phyloP scores from a whole-genome alignment of 2,888 invertebrate species.

The Cheilosia scutellata region DNA sequence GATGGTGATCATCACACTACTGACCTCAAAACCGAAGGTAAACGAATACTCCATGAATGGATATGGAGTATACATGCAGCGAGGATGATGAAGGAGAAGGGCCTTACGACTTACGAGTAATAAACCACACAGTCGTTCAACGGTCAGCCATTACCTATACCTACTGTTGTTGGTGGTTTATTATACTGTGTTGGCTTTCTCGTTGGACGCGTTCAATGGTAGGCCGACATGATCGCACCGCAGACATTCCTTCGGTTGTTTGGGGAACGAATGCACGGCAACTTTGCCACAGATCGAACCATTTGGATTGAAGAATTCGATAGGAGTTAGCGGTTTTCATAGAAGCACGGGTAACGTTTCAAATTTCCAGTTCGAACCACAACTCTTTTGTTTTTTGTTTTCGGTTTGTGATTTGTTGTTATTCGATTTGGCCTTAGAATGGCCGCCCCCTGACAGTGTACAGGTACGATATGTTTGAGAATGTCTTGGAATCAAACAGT shows the following conservation, averaged over 20 bases:
- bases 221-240: constrained; percentile 1
- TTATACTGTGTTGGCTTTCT: constrained; percentile 26
- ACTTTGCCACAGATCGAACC: constrained; percentile 28
- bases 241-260: neutral
- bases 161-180: constrained; percentile 1
- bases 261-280: constrained; percentile 34
- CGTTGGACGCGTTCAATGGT: constrained; percentile 6
- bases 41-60: constrained; percentile 60
- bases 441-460: constrained; percentile 23
- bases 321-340: constrained; percentile 11
- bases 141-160: neutral
- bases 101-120: constrained; percentile 19
- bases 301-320: constrained; percentile 9
- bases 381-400: constrained; percentile 65
- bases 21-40: constrained; percentile 74
- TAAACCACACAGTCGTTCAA: constrained; percentile 15
- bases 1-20: constrained; percentile 53
- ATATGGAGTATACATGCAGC: constrained; percentile 55
- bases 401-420: constrained; percentile 37
- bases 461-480: neutral
- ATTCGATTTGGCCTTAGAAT: constrained; percentile 16
- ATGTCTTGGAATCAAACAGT: neutral
- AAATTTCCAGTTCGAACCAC: constrained; percentile 31
- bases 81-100: constrained; percentile 43
- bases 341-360: neutral